Percentiles rank a stretch among this genome's conserved stretches.
phyloP scores from a whole-genome alignment of 2,888 invertebrate species.

The Pocota personata region DNA sequence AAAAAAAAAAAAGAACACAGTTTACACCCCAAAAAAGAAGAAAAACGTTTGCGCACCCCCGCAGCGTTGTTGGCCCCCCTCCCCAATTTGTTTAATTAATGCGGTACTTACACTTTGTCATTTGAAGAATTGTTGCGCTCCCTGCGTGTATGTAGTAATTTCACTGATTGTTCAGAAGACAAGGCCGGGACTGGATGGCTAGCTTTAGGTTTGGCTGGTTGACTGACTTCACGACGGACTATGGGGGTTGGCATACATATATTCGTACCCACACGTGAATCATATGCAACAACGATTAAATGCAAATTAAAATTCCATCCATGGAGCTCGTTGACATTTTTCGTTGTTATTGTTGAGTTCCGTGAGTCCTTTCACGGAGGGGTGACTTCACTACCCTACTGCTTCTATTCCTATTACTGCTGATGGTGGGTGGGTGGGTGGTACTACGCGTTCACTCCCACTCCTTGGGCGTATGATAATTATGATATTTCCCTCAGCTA shows the following conservation, averaged over 20 bases:
- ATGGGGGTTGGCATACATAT: background rate
- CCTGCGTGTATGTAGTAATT: constrained; percentile 23
- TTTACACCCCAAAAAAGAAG: background rate
- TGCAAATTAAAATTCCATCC: constrained; percentile 65
- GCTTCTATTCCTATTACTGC: constrained; percentile 14
- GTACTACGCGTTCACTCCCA: background rate
- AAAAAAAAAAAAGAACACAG: background rate
- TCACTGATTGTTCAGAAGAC: constrained; percentile 46
- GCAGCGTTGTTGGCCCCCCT: background rate
- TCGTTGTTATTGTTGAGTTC: constrained; percentile 56
- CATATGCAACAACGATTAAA: constrained; percentile 68
- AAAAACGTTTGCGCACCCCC: background rate
- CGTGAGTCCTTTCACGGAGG: constrained; percentile 20
- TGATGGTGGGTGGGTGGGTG: background rate
- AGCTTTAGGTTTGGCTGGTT: constrained; percentile 37
- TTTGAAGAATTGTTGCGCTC: constrained; percentile 55
- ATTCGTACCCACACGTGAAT: too few relatives aligned
- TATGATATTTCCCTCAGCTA: constrained; percentile 63
- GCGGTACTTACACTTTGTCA: constrained; percentile 67
- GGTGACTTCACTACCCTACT: background rate
- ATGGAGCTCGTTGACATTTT: constrained; percentile 65
- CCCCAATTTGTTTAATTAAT: constrained; percentile 59
- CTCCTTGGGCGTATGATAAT: constrained; percentile 50
- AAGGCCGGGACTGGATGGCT: constrained; percentile 41
- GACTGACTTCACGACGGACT: constrained; percentile 18